Percentiles rank a stretch among this genome's conserved stretches.
Evolutionary conservation across 2,113 vertebrate species (phyloP).

Genomic region (Grallaria varia): DNA sequence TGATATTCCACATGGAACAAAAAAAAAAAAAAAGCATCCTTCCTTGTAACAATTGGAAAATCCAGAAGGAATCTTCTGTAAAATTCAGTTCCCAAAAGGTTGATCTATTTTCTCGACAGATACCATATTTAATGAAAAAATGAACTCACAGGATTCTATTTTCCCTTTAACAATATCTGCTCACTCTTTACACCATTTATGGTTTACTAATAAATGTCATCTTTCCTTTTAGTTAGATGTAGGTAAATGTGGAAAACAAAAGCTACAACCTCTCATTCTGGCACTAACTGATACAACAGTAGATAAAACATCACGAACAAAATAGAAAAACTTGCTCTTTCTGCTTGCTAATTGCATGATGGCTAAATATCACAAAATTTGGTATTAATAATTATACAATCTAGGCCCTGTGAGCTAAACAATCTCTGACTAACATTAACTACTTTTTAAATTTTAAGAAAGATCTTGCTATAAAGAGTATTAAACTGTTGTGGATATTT

Average conservation of each 20-base stretch:
- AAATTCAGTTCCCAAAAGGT: neutral
- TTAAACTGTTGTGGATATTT: neutral
- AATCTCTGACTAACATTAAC: neutral
- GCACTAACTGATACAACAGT: neutral
- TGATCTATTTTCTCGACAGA: constrained; percentile 16
- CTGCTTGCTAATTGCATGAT: neutral
- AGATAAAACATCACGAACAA: neutral
- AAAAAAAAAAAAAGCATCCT: neutral
- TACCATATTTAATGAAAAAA: constrained; percentile 12
- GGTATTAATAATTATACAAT: neutral
- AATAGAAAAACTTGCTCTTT: neutral
- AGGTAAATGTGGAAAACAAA: neutral
- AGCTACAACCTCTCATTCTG: neutral
- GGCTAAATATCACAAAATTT: neutral
- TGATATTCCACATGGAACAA: neutral
- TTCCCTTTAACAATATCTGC: neutral
- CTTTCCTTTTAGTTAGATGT: neutral
- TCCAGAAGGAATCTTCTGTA: neutral
- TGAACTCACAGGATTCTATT: neutral
- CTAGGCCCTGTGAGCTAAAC: neutral
- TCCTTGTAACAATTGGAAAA: constrained; percentile 11
- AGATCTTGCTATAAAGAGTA: neutral
- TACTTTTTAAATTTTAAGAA: neutral
- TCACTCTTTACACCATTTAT: neutral
- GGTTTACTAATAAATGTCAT: neutral